Percentiles rank a stretch among this genome's conserved stretches.
phyloP scores from a whole-genome alignment of 1,140 invertebrate species.

The Homarus americanus region DNA sequence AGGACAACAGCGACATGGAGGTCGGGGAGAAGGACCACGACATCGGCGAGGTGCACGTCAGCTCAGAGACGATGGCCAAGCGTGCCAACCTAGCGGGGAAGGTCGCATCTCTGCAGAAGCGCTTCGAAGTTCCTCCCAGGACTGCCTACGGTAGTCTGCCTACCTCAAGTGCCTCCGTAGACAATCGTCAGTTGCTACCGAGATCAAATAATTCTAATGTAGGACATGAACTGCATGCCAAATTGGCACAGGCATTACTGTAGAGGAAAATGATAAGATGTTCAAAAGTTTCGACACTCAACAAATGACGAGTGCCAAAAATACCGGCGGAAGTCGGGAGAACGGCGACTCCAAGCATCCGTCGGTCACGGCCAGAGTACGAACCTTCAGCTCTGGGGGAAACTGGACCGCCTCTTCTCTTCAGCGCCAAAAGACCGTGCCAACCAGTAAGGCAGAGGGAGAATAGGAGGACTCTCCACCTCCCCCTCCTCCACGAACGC shows the following conservation, averaged over 20 bases:
- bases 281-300: constrained; percentile 71
- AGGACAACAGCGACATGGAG: constrained; percentile 57
- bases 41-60: constrained; percentile 48
- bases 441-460: constrained; percentile 49
- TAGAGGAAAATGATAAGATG: constrained; percentile 75
- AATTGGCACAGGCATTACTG: constrained; percentile 71
- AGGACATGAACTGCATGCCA: constrained; percentile 65
- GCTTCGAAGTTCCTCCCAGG: constrained; percentile 60
- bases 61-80: constrained; percentile 60
- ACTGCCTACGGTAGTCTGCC: constrained; percentile 18
- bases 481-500: constrained; percentile 58
- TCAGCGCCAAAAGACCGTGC: constrained; percentile 63
- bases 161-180: constrained; percentile 52
- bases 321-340: constrained; percentile 15
- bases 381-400: constrained; percentile 50
- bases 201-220: constrained; percentile 68
- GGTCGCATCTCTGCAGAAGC: constrained; percentile 71
- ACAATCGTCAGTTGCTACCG: constrained; percentile 50
- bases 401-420: constrained; percentile 32
- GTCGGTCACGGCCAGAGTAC: constrained; percentile 48
- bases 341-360: constrained; percentile 23
- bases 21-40: constrained; percentile 67
- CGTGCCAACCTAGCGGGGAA: constrained; percentile 58
- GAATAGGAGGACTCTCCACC: constrained; percentile 53
- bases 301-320: constrained; percentile 25